phyloP scores from a whole-genome alignment of 1,140 invertebrate species.

The Trichoplusia ni region DNA sequence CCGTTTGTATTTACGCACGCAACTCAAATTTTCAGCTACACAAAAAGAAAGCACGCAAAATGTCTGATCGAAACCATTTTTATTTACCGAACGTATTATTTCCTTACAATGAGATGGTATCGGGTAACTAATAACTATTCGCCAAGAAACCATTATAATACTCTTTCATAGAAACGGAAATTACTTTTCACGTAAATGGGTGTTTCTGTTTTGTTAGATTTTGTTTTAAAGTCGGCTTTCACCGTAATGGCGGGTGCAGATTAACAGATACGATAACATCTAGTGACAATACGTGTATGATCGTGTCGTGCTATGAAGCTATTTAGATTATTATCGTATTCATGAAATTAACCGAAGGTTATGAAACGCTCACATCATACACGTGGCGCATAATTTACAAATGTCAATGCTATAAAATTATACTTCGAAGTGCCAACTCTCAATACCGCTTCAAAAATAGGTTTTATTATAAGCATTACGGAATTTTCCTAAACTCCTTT shows the following conservation, averaged over 20 bases:
- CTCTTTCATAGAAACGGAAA: neutral
- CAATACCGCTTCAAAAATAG: constrained; percentile 46
- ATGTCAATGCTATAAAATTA: constrained; percentile 52
- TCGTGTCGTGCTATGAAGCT: constrained; percentile 27
- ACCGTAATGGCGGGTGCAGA: constrained; percentile 1
- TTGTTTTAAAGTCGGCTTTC: neutral
- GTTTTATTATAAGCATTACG: constrained; percentile 27
- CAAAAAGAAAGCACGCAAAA: too few species aligned
- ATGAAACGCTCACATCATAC: constrained; percentile 33
- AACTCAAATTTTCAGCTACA: too few species aligned
- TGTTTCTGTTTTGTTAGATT: neutral
- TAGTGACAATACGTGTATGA: constrained; percentile 27
- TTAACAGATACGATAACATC: constrained; percentile 23
- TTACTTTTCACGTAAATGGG: neutral
- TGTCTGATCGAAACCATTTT: too few species aligned
- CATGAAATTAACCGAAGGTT: constrained; percentile 43
- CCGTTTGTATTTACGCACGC: too few species aligned
- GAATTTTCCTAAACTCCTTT: constrained; percentile 17
- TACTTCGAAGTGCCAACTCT: constrained; percentile 43
- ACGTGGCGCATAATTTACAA: constrained; percentile 36
- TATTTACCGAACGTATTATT: too few species aligned
- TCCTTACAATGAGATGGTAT: neutral
- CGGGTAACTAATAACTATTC: constrained; percentile 1
- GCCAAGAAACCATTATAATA: neutral
- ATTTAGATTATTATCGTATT: constrained; percentile 46